Conservation (phyloP, 1,140 invertebrate genomes). For the Pseudomyrmex gracilis region DNA sequence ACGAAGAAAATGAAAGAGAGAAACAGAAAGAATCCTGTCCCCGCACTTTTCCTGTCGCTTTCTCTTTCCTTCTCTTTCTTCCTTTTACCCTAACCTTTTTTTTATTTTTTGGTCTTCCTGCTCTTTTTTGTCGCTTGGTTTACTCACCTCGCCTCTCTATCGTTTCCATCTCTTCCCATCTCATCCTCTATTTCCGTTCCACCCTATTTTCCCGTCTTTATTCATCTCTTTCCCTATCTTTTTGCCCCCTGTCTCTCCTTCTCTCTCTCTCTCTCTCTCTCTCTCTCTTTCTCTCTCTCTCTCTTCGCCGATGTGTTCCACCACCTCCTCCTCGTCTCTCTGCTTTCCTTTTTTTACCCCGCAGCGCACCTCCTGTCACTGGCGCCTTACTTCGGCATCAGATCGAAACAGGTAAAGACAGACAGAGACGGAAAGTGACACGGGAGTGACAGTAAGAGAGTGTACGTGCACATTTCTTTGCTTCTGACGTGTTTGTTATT, state of each 20-base stretch:
- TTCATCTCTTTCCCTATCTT: conserved; percentile 13
- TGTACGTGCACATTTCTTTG: conserved; percentile 56
- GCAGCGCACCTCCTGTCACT: conserved; percentile 34
- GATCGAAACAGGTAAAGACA: conserved; percentile 49
- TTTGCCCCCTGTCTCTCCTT: conserved; percentile 20
- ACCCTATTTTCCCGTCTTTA: background rate
- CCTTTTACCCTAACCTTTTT: background rate
- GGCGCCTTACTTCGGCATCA: conserved; percentile 33
- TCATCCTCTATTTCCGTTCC: background rate
- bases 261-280: conserved; percentile 37
- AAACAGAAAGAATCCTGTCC: background rate
- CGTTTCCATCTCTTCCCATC: background rate
- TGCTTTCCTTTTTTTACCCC: background rate
- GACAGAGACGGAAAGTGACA: conserved; percentile 44
- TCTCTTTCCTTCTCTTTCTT: conserved; percentile 14
- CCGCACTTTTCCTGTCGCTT: conserved; percentile 9
- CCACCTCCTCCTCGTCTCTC: background rate
- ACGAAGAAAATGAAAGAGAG: background rate
- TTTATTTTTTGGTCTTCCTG: conserved; percentile 17
- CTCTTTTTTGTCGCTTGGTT: background rate
- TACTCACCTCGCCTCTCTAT: background rate
- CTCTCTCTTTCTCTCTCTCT: conserved; percentile 38
- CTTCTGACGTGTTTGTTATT: conserved; percentile 59
- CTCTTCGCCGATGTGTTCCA: conserved; percentile 1
- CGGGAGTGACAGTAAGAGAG: conserved; percentile 43